These are phyloP conservation scores for Heterodera schachtii DNA, from an alignment of 1,140 invertebrate genomes.

Conservation along the genomic window DNA sequence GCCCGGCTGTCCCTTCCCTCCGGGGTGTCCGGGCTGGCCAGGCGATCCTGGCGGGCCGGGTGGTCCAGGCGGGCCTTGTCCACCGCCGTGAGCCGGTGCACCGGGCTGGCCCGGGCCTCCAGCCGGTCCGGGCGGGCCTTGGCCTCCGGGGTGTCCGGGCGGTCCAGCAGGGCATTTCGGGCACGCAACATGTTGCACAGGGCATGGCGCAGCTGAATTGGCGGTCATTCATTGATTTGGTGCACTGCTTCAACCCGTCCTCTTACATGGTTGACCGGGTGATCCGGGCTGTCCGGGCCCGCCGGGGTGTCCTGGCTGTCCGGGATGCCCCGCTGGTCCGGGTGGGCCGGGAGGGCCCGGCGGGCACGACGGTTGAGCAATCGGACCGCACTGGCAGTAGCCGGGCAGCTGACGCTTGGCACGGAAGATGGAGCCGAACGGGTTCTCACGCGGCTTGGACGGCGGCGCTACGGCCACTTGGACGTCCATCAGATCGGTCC, in stretches of 20 bases:
- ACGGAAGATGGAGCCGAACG: slow-evolving; percentile 54
- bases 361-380: slow-evolving; percentile 2
- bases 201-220: slow-evolving; percentile 13
- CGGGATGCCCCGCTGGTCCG: slow-evolving; percentile 55
- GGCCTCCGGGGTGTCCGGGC: slow-evolving; percentile 51
- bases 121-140: slow-evolving; percentile 52
- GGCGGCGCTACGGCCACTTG: slow-evolving; percentile 50
- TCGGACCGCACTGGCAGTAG: slow-evolving; percentile 39
- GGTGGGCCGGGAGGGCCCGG: slow-evolving; percentile 4
- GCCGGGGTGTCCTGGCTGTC: slow-evolving; percentile 53
- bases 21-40: slow-evolving; percentile 50
- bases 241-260: slow-evolving; percentile 47
- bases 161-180: slow-evolving; percentile 43
- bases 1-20: slow-evolving; percentile 47
- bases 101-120: slow-evolving; percentile 49
- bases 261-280: slow-evolving; percentile 51
- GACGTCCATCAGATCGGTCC: slow-evolving; percentile 54
- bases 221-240: slow-evolving; percentile 33
- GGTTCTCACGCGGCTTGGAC: slow-evolving; percentile 46
- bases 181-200: slow-evolving; percentile 31
- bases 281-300: slow-evolving; percentile 52
- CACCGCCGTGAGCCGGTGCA: slow-evolving; percentile 49
- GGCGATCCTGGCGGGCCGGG: slow-evolving; percentile 46
- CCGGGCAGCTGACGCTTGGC: slow-evolving; percentile 34
- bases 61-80: slow-evolving; percentile 51